Evolutionary conservation across 2,113 vertebrate species (phyloP), one percentile per base, ranked within the genome.

Genomic region (Capreolus pygargus): DNA sequence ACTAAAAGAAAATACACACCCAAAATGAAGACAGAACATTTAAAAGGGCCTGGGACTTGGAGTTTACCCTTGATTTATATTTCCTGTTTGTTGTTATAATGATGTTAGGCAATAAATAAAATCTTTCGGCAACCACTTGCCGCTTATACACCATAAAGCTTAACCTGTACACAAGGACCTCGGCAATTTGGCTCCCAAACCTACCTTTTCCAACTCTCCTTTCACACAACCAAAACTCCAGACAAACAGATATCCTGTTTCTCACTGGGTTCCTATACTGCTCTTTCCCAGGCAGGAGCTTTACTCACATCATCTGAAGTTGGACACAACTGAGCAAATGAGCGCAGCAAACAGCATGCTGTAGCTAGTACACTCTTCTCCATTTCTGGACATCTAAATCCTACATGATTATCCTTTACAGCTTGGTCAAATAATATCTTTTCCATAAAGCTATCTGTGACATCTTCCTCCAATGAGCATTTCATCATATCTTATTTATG

Each of bases 81-180:
- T 95, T 95, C 9, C 27, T 95, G 39, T 60, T 89, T 92, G 33
- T 97, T 76, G 21, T 28, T 89, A 88, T 28, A 94, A 82, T 84
- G 33, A 79, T n/a, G 45, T 92, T 95, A 58, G 55, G 25, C 67
- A 97, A 87, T 33, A 86, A 84, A 15, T 33, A 85, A 82, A 89
- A 95, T 61, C 54, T 95, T 96, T 61, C 12, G 21, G 52, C 39
- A 85, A 84, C 30, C n/a, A 92, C 33, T 97, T 93, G 94, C 21
- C 50, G 2, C 57, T 93, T 50, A 89, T 54, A 12, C 3, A 81
- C 30, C 52, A 96, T 43, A 84, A 79, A 89, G 43, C 50, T 86
- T 83, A 91, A 81, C 50, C 58, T 70, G 82, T 5, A 86, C 16
- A 45, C 9, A 83, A 83, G n/a, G 39, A 88, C 30, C 4, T 78